Base-by-base conservation (phyloP, 2,113 vertebrate species). In the Melanotaenia duboulayi region DNA sequence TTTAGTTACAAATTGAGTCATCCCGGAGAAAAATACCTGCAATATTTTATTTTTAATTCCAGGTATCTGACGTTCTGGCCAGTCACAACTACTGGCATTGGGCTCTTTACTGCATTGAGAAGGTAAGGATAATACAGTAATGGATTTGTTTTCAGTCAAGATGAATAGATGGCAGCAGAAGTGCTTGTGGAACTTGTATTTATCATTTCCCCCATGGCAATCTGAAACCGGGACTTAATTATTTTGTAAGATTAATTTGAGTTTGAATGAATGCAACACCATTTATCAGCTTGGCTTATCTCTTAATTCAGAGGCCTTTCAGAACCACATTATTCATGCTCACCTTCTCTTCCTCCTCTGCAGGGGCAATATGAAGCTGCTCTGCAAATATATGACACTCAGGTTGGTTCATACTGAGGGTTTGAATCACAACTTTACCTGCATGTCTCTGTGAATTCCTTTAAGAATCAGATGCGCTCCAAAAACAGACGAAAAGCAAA, bases 61-160 rank as follows among this genome's bases (percentile, higher is more conserved):
- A 99, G 98, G 85, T 65, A 1, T 92, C 91, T 1, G 96, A 97
- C 58, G 92, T 96, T 90, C 94, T 99, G 57, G 95, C 95, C 52
- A 94, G 96, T 71, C 98, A 99, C 61, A 97, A 97, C 85, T 99
- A 99, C 54, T 99, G 98, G 98, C 98, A 99, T 75, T 99, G 98
- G 97, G 95, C 96, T 24, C 90, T 99, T 0, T 96, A 94, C 83
- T 93, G 95, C 64, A 95, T 98, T 37, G 98, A 99, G 85, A 96
- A 97, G 98, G 98, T 99, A 93, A 76, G 92, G 23, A 80, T 76
- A 64, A 28, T 28, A 6, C 28, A 4, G 8, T 75, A 78, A 82
- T 81, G 71, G 68, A 51, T 66, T 84, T 85, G 28, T 28, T 71
- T 79, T 85, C 81, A 86, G 71, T 72, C 82, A 60, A n/a, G 20